A percentile compares a stretch with the other conserved stretches of the same genome.
Evolutionary conservation across 1,140 invertebrate genomes (phyloP).

Genomic region (Steinernema khuongi): DNA sequence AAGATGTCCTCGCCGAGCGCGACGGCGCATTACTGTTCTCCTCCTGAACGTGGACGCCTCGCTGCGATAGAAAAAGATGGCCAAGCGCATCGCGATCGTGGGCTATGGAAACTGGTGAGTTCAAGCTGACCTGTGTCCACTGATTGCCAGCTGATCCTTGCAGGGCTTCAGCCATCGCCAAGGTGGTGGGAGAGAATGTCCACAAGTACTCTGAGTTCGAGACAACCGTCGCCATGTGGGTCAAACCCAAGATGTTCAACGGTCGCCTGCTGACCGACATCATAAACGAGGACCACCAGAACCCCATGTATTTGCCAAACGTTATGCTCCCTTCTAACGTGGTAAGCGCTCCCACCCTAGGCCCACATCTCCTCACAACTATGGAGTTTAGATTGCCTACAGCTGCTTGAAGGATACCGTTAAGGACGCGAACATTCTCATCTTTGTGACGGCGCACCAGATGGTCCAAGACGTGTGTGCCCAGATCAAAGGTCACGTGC

Average conservation of each 20-base stretch:
- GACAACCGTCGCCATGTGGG: constrained; percentile 86
- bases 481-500: constrained; percentile 1
- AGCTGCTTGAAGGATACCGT: constrained; percentile 82
- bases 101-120: constrained; percentile 90
- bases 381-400: constrained; percentile 72
- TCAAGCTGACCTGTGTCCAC: background rate
- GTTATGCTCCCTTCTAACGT: constrained; percentile 72
- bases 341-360: constrained; percentile 52
- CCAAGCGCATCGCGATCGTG: constrained; percentile 71
- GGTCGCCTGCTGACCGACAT: constrained; percentile 93
- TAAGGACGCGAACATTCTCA: constrained; percentile 82
- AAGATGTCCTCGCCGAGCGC: too few species aligned
- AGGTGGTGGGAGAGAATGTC: constrained; percentile 88
- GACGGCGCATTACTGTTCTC: too few species aligned
- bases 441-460: constrained; percentile 97
- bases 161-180: constrained; percentile 96
- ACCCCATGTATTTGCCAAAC: constrained; percentile 93
- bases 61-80: too few species aligned
- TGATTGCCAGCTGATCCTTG: constrained; percentile 39
- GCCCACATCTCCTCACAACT: background rate
- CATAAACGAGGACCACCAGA: constrained; percentile 93
- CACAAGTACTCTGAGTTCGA: constrained; percentile 72
- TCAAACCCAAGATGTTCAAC: constrained; percentile 89
- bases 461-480: constrained; percentile 62
- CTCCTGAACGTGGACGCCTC: too few species aligned